Percentiles rank a stretch among this genome's conserved stretches.
Evolutionary conservation across 2,113 vertebrate genomes (phyloP).

Genomic region (Cettia cetti): DNA sequence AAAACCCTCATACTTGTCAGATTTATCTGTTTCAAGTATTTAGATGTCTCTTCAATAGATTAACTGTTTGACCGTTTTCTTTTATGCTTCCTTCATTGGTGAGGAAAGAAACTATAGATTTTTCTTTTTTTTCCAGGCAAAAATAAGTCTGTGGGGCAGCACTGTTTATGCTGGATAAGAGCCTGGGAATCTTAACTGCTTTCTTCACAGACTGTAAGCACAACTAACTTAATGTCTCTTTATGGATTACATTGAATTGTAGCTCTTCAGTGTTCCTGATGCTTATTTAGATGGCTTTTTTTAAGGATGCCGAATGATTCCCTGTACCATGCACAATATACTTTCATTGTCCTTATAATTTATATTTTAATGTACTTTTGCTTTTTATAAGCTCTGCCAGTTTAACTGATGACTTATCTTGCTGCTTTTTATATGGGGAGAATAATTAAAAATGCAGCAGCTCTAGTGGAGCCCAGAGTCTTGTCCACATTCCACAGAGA

Average conservation of each 20-base stretch:
- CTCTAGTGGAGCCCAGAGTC: background rate
- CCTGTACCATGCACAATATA: background rate
- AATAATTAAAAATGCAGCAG: constrained; percentile 12
- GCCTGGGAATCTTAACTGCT: background rate
- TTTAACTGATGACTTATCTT: constrained; percentile 29
- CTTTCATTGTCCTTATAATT: constrained; percentile 28
- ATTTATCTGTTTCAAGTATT: background rate
- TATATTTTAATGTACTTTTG: constrained; percentile 30
- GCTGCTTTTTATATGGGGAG: background rate
- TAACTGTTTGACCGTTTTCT: background rate
- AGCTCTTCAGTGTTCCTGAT: background rate
- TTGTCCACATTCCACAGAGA: background rate
- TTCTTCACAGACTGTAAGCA: constrained; percentile 13
- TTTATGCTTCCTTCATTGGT: background rate
- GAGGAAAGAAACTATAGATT: background rate
- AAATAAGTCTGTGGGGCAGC: background rate
- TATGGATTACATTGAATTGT: background rate
- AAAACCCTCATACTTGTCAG: background rate
- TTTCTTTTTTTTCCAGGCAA: background rate
- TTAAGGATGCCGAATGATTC: background rate
- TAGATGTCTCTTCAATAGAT: background rate
- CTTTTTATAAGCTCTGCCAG: constrained; percentile 4
- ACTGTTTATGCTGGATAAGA: background rate
- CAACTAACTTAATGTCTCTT: background rate
- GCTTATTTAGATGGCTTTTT: background rate